These are phyloP conservation scores for Prochilodus magdalenae DNA, from an alignment of 2,113 vertebrate species.

Conservation along the genomic window DNA sequence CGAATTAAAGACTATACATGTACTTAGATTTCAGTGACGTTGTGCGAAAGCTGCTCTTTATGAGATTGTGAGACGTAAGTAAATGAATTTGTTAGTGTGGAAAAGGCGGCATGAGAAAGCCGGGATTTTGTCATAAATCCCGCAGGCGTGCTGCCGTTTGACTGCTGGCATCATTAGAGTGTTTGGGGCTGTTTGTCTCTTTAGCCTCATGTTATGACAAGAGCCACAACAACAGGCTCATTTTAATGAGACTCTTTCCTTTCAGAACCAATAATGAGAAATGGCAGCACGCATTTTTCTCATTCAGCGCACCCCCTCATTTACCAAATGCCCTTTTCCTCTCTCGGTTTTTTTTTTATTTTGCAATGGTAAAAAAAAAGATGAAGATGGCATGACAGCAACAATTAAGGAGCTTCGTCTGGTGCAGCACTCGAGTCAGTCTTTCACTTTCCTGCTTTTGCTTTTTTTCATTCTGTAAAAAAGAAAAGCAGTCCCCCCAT, in stretches of 20 bases:
- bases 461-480: conserved; percentile 35
- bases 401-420: conserved; percentile 44
- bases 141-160: conserved; percentile 12
- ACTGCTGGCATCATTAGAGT: conserved; percentile 50
- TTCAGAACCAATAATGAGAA: conserved; percentile 52
- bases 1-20: background rate
- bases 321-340: conserved; percentile 45
- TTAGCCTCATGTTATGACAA: conserved; percentile 59
- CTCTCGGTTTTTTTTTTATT: conserved; percentile 4
- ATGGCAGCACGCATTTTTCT: conserved; percentile 40
- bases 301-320: conserved; percentile 47
- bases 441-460: conserved; percentile 39
- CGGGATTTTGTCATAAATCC: conserved; percentile 36
- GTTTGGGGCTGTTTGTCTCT: conserved; percentile 52
- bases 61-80: background rate
- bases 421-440: conserved; percentile 30
- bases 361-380: conserved; percentile 2
- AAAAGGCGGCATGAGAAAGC: conserved; percentile 14
- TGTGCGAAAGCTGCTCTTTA: conserved; percentile 8
- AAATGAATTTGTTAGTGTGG: conserved; percentile 28
- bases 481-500: conserved; percentile 61
- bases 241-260: conserved; percentile 60
- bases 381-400: conserved; percentile 31
- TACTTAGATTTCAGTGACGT: conserved; percentile 3
- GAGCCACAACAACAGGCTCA: conserved; percentile 45